Conservation (phyloP, 1,140 invertebrate genomes). For the Drosophila micromelanica region DNA sequence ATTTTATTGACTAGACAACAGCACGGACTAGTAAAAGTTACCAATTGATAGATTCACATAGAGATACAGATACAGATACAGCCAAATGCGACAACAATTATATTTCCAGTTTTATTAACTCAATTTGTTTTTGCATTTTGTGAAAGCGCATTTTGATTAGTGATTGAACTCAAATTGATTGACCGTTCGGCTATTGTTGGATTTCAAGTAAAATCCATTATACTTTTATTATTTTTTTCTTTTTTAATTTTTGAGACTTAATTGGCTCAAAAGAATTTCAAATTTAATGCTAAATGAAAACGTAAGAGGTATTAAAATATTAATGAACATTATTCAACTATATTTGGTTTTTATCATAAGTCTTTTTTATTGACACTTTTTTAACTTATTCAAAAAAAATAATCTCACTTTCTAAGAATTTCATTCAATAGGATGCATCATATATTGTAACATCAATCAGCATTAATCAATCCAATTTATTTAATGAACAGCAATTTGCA, state of each 20-base stretch:
- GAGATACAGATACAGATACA: background rate
- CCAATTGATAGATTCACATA: constrained; percentile 23
- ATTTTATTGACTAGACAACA: constrained; percentile 72
- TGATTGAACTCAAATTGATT: constrained; percentile 16
- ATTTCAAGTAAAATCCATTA: background rate
- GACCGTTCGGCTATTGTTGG: background rate
- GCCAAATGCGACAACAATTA: constrained; percentile 45
- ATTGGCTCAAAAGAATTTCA: constrained; percentile 3
- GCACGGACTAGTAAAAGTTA: constrained; percentile 11
- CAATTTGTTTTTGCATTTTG: constrained; percentile 60
- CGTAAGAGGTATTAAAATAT: background rate
- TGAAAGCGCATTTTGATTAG: constrained; percentile 45
- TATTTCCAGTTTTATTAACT: constrained; percentile 52
- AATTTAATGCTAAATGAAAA: background rate
- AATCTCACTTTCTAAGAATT: no score
- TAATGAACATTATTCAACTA: background rate
- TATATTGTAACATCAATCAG: no score
- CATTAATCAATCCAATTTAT: no score
- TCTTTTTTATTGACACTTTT: no score
- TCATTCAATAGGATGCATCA: no score
- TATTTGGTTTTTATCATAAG: no score
- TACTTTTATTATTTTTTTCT: background rate
- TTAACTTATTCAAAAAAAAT: no score
- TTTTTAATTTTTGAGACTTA: background rate
- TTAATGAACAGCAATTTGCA: no score